Percentiles rank a stretch among this genome's conserved stretches.
These are phyloP conservation scores for Sinodicranocentrus sp. DNA, from an alignment of 2,888 invertebrate species.

Conservation along the genomic window DNA sequence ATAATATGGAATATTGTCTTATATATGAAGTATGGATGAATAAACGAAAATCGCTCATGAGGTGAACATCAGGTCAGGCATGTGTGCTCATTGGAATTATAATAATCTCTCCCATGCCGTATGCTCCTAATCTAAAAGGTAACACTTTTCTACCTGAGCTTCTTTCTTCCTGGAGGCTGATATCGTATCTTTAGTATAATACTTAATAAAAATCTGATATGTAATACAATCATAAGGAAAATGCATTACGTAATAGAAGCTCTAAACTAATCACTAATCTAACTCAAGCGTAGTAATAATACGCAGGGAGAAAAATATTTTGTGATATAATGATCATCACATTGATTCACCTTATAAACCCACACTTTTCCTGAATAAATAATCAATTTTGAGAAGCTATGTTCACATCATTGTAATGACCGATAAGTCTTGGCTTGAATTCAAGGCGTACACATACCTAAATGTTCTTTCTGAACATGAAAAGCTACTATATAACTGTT, in stretches of 20 bases:
- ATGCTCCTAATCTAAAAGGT: too few relatives aligned
- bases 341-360: slow-evolving; percentile 3
- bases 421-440: background rate
- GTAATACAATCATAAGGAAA: background rate
- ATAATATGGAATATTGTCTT: slow-evolving; percentile 39
- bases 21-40: slow-evolving; percentile 4
- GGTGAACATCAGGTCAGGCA: too few relatives aligned
- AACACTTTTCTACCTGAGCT: too few relatives aligned
- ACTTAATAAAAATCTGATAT: too few relatives aligned
- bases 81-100: too few relatives aligned
- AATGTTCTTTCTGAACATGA: background rate
- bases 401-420: slow-evolving; percentile 20
- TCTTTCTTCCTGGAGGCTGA: slow-evolving; percentile 10
- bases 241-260: background rate
- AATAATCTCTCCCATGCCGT: too few relatives aligned
- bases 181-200: background rate
- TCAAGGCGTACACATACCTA: background rate
- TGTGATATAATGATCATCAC: background rate
- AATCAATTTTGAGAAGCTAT: slow-evolving; percentile 22
- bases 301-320: background rate
- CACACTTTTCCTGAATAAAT: slow-evolving; percentile 33
- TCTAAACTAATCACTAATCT: background rate
- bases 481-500: background rate
- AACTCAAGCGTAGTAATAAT: background rate
- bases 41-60: background rate